Conservation (phyloP, 1,140 invertebrate species). For the Carposina sasakii region DNA sequence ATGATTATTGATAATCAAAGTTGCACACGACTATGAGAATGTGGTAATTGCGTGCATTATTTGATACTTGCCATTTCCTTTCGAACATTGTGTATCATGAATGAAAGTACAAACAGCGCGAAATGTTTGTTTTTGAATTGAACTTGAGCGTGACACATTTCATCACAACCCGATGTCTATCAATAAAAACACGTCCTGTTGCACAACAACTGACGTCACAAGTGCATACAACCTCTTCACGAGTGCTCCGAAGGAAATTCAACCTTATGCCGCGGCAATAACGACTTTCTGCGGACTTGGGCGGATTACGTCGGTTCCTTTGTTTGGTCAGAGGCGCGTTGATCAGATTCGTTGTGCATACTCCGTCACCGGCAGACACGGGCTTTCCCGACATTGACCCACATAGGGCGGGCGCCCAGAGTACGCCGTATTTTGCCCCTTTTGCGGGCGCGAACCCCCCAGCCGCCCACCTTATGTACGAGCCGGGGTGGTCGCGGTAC, state of each 20-base stretch:
- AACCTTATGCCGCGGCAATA: constrained; percentile 37
- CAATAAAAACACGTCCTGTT: constrained; percentile 6
- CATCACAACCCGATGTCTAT: no score
- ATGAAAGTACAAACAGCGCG: no score
- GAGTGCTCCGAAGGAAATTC: constrained; percentile 14
- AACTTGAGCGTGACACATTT: constrained; percentile 5
- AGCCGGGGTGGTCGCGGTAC: constrained; percentile 68
- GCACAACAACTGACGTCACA: constrained; percentile 2
- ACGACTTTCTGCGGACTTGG: constrained; percentile 28
- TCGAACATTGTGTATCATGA: no score
- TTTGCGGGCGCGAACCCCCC: constrained; percentile 69
- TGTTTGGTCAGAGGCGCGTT: constrained; percentile 69
- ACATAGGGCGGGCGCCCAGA: constrained; percentile 73
- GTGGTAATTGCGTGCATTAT: no score
- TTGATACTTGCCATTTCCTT: no score
- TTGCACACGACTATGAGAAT: no score
- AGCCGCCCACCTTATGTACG: constrained; percentile 69
- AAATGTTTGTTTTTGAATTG: no score
- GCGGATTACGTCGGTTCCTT: constrained; percentile 44
- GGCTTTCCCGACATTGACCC: constrained; percentile 76
- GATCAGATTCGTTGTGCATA: constrained; percentile 72
- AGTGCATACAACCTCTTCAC: constrained; percentile 1
- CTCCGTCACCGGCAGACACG: constrained; percentile 72
- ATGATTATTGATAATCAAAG: no score
- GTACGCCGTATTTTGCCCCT: constrained; percentile 72